Conservation (phyloP, 1,140 invertebrate genomes). For the Drosophila arawakana region DNA sequence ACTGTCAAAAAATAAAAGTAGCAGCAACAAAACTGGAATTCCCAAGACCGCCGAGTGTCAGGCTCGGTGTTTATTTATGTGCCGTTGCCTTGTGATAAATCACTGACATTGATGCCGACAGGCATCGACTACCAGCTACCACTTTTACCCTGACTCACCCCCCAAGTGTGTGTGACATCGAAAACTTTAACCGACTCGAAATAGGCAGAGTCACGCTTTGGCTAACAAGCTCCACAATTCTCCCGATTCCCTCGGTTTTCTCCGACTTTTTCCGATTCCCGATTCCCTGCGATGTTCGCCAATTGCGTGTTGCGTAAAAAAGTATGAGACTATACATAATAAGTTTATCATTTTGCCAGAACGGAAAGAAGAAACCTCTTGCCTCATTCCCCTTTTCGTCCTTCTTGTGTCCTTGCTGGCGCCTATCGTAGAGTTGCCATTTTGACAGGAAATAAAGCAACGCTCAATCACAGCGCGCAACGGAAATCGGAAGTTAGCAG, state of each 20-base stretch:
- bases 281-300: neutral
- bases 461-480: slow-evolving; percentile 73
- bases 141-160: neutral
- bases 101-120: slow-evolving; percentile 79
- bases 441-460: slow-evolving; percentile 74
- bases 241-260: too few relatives aligned
- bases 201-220: slow-evolving; percentile 54
- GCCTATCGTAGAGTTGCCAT: slow-evolving; percentile 48
- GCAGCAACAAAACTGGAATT: slow-evolving; percentile 50
- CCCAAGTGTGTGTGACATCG: slow-evolving; percentile 28
- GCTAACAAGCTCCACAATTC: slow-evolving; percentile 52
- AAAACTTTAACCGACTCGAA: slow-evolving; percentile 65
- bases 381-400: slow-evolving; percentile 4
- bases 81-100: slow-evolving; percentile 75
- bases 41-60: slow-evolving; percentile 49
- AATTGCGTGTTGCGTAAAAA: slow-evolving; percentile 29
- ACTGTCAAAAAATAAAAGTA: slow-evolving; percentile 61
- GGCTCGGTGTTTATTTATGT: slow-evolving; percentile 78
- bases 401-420: slow-evolving; percentile 40
- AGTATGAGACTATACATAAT: slow-evolving; percentile 52
- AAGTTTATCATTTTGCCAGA: slow-evolving; percentile 63
- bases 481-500: slow-evolving; percentile 82
- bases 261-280: too few relatives aligned
- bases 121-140: slow-evolving; percentile 26
- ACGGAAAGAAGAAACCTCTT: slow-evolving; percentile 19